A percentile compares a stretch with the other conserved stretches of the same genome.
Evolutionary conservation across 2,888 invertebrate genomes (phyloP).

Genomic region (Stictocephala bisonia): DNA sequence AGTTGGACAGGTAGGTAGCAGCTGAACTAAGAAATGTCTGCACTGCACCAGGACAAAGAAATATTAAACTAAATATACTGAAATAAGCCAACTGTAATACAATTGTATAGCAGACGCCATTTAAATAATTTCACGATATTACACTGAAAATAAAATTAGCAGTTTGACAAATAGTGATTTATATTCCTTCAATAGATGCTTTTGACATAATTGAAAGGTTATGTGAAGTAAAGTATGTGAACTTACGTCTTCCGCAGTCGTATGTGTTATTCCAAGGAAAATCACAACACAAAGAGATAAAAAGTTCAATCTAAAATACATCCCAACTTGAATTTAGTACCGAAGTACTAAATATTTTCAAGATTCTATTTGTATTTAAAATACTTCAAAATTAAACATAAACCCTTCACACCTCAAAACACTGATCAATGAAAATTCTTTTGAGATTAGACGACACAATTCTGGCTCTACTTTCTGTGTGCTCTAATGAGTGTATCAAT

Average conservation of each 20-base stretch:
- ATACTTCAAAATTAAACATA: conserved; percentile 57
- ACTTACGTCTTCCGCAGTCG: conserved; percentile 58
- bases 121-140: too few relatives aligned
- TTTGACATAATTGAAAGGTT: conserved; percentile 41
- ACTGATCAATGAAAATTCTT: conserved; percentile 59
- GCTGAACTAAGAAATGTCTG: too few relatives aligned
- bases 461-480: too few relatives aligned
- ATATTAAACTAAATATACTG: too few relatives aligned
- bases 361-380: conserved; percentile 54
- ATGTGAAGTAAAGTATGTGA: conserved; percentile 39
- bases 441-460: conserved; percentile 33
- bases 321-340: conserved; percentile 57
- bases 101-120: too few relatives aligned
- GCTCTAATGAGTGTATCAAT: too few relatives aligned
- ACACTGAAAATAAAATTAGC: too few relatives aligned
- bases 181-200: too few relatives aligned
- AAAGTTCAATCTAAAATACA: conserved; percentile 59
- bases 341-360: conserved; percentile 55
- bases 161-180: too few relatives aligned
- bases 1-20: too few relatives aligned
- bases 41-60: too few relatives aligned
- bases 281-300: conserved; percentile 57
- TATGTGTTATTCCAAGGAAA: conserved; percentile 55
- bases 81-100: too few relatives aligned
- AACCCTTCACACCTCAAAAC: conserved; percentile 57